A percentile compares a stretch with the other conserved stretches of the same genome.
These are phyloP conservation scores for Hystrix brachyura DNA, from an alignment of 2,113 vertebrate species.

Conservation along the genomic window DNA sequence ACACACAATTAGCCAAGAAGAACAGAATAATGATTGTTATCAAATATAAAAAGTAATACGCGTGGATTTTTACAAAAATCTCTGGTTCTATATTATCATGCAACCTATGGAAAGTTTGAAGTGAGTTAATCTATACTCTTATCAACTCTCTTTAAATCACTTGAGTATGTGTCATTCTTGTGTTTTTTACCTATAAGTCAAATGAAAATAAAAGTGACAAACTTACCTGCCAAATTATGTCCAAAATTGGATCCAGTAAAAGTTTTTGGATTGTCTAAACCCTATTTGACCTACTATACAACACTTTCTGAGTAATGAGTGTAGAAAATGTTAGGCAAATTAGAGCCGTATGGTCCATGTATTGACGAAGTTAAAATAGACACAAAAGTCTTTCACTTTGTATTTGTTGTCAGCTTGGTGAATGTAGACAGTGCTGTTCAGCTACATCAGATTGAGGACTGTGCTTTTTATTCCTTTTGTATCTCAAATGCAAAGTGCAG, in stretches of 20 bases:
- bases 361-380: not conserved
- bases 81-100: not conserved
- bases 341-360: not conserved
- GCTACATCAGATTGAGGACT: not conserved
- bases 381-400: not conserved
- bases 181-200: not conserved
- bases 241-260: not conserved
- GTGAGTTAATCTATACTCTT: not conserved
- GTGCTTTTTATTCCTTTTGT: not conserved
- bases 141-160: not conserved
- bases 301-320: not conserved
- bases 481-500: slow-evolving; percentile 4
- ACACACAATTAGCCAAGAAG: not conserved
- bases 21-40: slow-evolving; percentile 41
- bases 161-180: not conserved
- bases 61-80: not conserved
- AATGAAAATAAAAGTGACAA: slow-evolving; percentile 51
- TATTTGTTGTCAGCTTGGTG: not conserved
- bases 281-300: not conserved
- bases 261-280: not conserved
- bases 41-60: not conserved
- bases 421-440: not conserved
- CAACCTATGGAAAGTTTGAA: slow-evolving; percentile 10
- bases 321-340: not conserved
- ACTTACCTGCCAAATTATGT: slow-evolving; percentile 9